A percentile compares a stretch with the other conserved stretches of the same genome.
These are phyloP conservation scores for Malachius bipustulatus DNA, from an alignment of 2,888 invertebrate genomes.

Conservation along the genomic window DNA sequence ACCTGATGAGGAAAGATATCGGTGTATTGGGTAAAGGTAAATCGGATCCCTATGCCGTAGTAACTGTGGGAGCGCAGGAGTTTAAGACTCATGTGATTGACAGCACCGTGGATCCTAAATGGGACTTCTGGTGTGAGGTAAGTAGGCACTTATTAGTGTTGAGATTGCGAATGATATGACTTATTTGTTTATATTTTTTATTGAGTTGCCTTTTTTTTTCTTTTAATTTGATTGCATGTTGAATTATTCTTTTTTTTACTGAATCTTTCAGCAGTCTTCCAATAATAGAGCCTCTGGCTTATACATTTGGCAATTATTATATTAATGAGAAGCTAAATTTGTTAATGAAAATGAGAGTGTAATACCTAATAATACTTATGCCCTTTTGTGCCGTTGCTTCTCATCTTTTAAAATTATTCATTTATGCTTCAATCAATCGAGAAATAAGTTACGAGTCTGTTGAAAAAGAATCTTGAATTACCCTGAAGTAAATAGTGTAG, in stretches of 20 bases:
- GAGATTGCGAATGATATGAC: not conserved
- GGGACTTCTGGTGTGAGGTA: constrained; percentile 98
- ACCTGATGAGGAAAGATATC: constrained; percentile 93
- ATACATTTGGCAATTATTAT: no score
- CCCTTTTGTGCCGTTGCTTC: no score
- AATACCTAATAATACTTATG: no score
- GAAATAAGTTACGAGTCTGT: no score
- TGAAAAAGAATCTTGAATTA: no score
- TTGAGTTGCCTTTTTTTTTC: constrained; percentile 12
- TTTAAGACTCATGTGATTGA: constrained; percentile 90
- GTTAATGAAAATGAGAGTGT: no score
- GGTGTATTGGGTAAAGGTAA: constrained; percentile 84
- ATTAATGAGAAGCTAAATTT: no score
- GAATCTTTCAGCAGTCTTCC: not conserved
- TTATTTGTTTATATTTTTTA: constrained; percentile 11
- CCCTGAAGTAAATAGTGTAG: no score
- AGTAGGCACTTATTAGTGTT: constrained; percentile 20
- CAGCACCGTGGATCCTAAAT: constrained; percentile 88
- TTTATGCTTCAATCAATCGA: no score
- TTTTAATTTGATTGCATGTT: constrained; percentile 19
- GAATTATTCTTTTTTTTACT: not conserved
- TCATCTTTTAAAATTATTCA: no score
- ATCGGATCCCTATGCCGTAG: constrained; percentile 92
- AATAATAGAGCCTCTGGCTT: no score
- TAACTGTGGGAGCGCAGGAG: constrained; percentile 85